A percentile compares a stretch with the other conserved stretches of the same genome.
Conservation (phyloP, 2,888 invertebrate genomes). For the Steinernema hermaphroditum region DNA sequence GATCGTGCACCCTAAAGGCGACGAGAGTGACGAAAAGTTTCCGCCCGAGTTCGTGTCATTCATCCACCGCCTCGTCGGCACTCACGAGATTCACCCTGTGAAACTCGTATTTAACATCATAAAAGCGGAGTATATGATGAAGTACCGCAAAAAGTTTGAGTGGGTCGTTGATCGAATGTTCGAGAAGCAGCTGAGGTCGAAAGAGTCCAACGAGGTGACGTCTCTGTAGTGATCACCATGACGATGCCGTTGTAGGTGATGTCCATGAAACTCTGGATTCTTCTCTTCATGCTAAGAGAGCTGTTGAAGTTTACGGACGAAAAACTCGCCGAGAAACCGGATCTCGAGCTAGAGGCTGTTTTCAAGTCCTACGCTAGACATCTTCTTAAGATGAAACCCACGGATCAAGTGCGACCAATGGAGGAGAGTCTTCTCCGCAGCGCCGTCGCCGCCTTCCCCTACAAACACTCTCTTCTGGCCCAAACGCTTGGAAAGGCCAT, state of each 20-base stretch:
- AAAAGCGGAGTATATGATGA: slow-evolving; percentile 75
- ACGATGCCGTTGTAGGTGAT: slow-evolving; percentile 50
- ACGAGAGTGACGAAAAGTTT: slow-evolving; percentile 44
- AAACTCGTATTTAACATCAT: slow-evolving; percentile 71
- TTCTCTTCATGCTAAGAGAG: slow-evolving; percentile 58
- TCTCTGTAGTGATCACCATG: neutral
- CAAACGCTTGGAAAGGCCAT: slow-evolving; percentile 72
- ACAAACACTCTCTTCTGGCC: slow-evolving; percentile 84
- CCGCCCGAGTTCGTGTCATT: slow-evolving; percentile 55
- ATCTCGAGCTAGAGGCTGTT: neutral
- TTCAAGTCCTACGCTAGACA: slow-evolving; percentile 5
- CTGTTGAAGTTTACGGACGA: slow-evolving; percentile 54
- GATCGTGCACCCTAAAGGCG: slow-evolving; percentile 58
- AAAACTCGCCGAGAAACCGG: slow-evolving; percentile 32
- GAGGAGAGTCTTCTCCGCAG: slow-evolving; percentile 79
- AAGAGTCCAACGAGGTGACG: slow-evolving; percentile 70
- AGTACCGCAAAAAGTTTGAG: slow-evolving; percentile 76
- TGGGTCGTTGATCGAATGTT: slow-evolving; percentile 82
- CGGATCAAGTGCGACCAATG: slow-evolving; percentile 64
- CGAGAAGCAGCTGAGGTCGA: slow-evolving; percentile 82
- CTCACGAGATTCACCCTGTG: slow-evolving; percentile 63
- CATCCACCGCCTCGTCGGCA: slow-evolving; percentile 58
- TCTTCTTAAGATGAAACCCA: slow-evolving; percentile 34
- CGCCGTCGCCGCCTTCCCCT: slow-evolving; percentile 85
- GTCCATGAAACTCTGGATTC: slow-evolving; percentile 65